Conservation (phyloP, 1,140 invertebrate genomes). For the Drosophila micromelanica region DNA sequence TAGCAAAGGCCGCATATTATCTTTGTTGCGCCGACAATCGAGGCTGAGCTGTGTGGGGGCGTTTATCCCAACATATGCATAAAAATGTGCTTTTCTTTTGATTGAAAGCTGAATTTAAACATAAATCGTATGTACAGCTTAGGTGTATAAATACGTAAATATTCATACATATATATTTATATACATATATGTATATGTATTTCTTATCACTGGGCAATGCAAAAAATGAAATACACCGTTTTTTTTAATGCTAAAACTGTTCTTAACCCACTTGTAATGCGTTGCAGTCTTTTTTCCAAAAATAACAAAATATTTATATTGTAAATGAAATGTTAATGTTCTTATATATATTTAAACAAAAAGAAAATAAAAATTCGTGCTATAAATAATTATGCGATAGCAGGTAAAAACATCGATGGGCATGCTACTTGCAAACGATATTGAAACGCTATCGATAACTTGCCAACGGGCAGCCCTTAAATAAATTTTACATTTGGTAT, state of each 20-base stretch:
- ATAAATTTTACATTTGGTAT: not conserved
- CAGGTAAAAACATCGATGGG: slow-evolving; percentile 28
- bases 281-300: slow-evolving; percentile 28
- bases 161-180: not conserved
- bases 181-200: not conserved
- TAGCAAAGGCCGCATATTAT: not conserved
- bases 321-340: slow-evolving; percentile 53
- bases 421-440: not conserved
- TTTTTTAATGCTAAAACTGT: not conserved
- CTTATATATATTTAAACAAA: slow-evolving; percentile 52
- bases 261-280: slow-evolving; percentile 41
- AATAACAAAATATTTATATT: slow-evolving; percentile 14
- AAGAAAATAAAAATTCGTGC: slow-evolving; percentile 71
- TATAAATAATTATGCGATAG: slow-evolving; percentile 58
- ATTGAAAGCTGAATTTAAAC: not conserved
- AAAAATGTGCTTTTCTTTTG: not conserved
- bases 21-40: not conserved
- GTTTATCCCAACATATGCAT: not conserved
- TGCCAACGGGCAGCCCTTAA: not conserved
- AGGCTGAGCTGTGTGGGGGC: not conserved
- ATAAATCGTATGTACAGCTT: not conserved
- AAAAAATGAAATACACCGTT: slow-evolving; percentile 20
- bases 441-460: slow-evolving; percentile 26
- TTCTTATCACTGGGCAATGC: slow-evolving; percentile 29
- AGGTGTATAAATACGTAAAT: not conserved